phyloP scores from a whole-genome alignment of 2,888 invertebrate genomes.

The Machimus atricapillus region DNA sequence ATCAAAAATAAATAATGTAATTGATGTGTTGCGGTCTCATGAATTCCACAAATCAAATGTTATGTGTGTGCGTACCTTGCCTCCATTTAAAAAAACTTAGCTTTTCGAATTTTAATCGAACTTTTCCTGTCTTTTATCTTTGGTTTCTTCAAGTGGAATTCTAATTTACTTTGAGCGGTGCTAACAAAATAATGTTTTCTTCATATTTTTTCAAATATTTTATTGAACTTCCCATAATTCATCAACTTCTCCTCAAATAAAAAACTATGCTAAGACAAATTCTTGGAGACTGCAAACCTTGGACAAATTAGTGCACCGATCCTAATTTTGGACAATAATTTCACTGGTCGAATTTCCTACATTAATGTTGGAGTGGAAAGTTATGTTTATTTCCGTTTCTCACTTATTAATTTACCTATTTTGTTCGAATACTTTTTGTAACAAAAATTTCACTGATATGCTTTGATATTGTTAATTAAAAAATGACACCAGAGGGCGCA shows the following conservation, averaged over 20 bases:
- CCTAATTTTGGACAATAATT: background rate
- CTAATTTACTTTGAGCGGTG: background rate
- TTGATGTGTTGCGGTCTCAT: background rate
- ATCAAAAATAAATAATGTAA: background rate
- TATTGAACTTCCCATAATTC: background rate
- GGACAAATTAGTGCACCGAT: no score
- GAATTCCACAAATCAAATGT: background rate
- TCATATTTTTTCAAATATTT: background rate
- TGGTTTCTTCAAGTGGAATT: background rate
- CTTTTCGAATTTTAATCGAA: background rate
- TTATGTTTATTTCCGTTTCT: background rate
- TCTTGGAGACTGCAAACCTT: no score
- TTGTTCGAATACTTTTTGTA: background rate
- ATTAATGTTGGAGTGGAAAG: background rate
- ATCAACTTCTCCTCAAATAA: background rate
- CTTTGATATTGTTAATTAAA: background rate
- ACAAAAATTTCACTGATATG: background rate
- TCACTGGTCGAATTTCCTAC: background rate
- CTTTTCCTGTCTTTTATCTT: background rate
- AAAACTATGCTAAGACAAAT: background rate
- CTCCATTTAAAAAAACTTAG: background rate
- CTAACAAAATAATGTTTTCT: background rate
- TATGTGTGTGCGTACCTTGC: background rate
- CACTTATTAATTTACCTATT: background rate
- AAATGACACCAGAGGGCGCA: background rate